A percentile compares a stretch with the other conserved stretches of the same genome.
These are phyloP conservation scores for Steromphala cineraria DNA, from an alignment of 2,888 invertebrate genomes.

Conservation along the genomic window DNA sequence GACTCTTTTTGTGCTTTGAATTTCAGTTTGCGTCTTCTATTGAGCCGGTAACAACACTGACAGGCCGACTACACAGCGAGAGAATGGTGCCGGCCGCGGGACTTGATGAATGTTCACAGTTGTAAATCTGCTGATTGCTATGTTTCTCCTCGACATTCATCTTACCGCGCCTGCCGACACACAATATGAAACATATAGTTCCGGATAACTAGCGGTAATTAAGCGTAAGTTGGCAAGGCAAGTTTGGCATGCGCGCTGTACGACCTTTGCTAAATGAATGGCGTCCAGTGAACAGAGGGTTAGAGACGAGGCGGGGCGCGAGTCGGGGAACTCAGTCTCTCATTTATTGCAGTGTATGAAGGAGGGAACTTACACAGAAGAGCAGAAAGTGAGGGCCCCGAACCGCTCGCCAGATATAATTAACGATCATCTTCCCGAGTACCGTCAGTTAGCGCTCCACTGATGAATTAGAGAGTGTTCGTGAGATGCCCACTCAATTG, in stretches of 20 bases:
- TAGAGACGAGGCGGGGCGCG: neutral
- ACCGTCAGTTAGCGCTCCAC: conserved; percentile 27
- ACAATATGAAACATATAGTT: conserved; percentile 40
- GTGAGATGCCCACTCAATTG: neutral
- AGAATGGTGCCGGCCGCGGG: neutral
- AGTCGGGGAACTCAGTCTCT: neutral
- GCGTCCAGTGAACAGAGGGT: neutral
- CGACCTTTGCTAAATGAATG: conserved; percentile 26
- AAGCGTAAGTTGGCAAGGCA: conserved; percentile 32
- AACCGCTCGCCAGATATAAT: conserved; percentile 38
- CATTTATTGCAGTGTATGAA: conserved; percentile 34
- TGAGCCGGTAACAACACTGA: neutral
- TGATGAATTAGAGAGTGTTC: conserved; percentile 35
- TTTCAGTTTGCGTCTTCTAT: conserved; percentile 18
- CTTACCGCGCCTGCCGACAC: conserved; percentile 22
- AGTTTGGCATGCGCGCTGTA: conserved; percentile 24
- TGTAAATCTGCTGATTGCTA: conserved; percentile 32
- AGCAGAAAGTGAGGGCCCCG: conserved; percentile 29
- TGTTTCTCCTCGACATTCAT: conserved; percentile 27
- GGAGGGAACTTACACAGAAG: conserved; percentile 27
- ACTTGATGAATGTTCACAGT: conserved; percentile 30
- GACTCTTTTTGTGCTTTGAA: conserved; percentile 7
- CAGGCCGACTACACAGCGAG: neutral
- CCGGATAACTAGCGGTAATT: conserved; percentile 28
- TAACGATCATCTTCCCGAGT: conserved; percentile 42